A percentile compares a stretch with the other conserved stretches of the same genome.
Evolutionary conservation across 2,888 invertebrate genomes (phyloP).

Genomic region (Pristionchus entomophagus): DNA sequence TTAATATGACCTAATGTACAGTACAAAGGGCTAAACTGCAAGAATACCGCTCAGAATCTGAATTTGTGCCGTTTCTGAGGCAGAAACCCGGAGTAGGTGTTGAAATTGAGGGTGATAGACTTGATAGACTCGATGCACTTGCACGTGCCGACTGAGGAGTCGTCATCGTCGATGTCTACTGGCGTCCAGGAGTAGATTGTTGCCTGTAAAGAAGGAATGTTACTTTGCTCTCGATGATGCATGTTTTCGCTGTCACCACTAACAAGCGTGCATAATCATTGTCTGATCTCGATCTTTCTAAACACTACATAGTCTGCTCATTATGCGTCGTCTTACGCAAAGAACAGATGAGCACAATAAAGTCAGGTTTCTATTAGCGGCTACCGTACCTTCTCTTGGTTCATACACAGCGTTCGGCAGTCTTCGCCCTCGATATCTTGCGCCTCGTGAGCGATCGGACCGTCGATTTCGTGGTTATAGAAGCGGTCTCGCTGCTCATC

Average conservation of each 20-base stretch:
- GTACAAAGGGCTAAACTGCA: background rate
- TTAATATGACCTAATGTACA: conserved; percentile 42
- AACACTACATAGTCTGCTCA: too few relatives aligned
- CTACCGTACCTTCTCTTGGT: conserved; percentile 42
- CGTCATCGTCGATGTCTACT: conserved; percentile 51
- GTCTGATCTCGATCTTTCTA: too few relatives aligned
- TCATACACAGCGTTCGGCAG: conserved; percentile 49
- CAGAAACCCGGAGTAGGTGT: conserved; percentile 54
- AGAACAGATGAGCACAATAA: background rate
- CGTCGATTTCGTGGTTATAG: conserved; percentile 57
- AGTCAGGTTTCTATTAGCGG: background rate
- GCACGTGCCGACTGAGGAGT: conserved; percentile 50
- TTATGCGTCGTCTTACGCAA: too few relatives aligned
- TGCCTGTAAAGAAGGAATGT: background rate
- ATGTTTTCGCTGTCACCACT: too few relatives aligned
- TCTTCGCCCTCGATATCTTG: conserved; percentile 55
- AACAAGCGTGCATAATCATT: too few relatives aligned
- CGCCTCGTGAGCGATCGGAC: conserved; percentile 51
- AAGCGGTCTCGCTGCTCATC: conserved; percentile 57
- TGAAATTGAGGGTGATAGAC: conserved; percentile 51
- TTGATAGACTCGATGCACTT: conserved; percentile 53
- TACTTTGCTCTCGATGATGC: too few relatives aligned
- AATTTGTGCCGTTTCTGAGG: conserved; percentile 52
- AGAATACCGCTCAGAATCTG: background rate
- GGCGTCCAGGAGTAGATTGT: conserved; percentile 53